Percentiles rank a stretch among this genome's conserved stretches.
Conservation (phyloP, 1,140 invertebrate genomes). For the Panulirus ornatus region DNA sequence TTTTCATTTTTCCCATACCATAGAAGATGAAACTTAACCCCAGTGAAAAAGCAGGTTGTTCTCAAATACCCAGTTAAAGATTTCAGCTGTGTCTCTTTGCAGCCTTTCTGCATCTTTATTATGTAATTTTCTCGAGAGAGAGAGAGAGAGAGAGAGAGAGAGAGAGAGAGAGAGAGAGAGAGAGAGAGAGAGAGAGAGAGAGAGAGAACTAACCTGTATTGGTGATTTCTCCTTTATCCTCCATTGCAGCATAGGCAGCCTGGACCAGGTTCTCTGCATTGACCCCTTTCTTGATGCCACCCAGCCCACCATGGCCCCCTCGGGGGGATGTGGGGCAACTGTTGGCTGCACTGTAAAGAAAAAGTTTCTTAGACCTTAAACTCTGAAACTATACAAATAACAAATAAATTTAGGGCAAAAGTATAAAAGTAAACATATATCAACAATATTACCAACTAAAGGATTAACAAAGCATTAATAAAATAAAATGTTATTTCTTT, state of each 20-base stretch:
- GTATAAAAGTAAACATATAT: too few relatives aligned
- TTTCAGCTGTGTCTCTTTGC: too few relatives aligned
- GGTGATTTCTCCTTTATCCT: slow-evolving; percentile 68
- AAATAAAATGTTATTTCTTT: too few relatives aligned
- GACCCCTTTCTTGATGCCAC: slow-evolving; percentile 75
- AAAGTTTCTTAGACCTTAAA: slow-evolving; percentile 56
- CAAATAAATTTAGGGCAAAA: too few relatives aligned
- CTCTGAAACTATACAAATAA: slow-evolving; percentile 38
- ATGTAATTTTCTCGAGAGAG: too few relatives aligned
- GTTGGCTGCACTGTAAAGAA: slow-evolving; percentile 87
- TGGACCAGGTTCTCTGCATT: slow-evolving; percentile 68
- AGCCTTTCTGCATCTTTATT: too few relatives aligned
- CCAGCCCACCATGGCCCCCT: slow-evolving; percentile 78
- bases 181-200: neutral
- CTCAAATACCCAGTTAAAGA: too few relatives aligned
- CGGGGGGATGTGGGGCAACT: slow-evolving; percentile 98
- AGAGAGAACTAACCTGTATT: slow-evolving; percentile 57
- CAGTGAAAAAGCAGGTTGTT: too few relatives aligned
- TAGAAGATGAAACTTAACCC: too few relatives aligned
- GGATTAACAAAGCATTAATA: too few relatives aligned
- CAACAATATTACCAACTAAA: too few relatives aligned
- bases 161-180: slow-evolving; percentile 24
- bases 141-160: slow-evolving; percentile 75
- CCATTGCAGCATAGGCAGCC: slow-evolving; percentile 71
- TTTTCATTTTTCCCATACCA: too few relatives aligned